Percentiles rank a stretch among this genome's conserved stretches.
Evolutionary conservation across 2,113 vertebrate species (phyloP).

Genomic region (Anoura caudifer): DNA sequence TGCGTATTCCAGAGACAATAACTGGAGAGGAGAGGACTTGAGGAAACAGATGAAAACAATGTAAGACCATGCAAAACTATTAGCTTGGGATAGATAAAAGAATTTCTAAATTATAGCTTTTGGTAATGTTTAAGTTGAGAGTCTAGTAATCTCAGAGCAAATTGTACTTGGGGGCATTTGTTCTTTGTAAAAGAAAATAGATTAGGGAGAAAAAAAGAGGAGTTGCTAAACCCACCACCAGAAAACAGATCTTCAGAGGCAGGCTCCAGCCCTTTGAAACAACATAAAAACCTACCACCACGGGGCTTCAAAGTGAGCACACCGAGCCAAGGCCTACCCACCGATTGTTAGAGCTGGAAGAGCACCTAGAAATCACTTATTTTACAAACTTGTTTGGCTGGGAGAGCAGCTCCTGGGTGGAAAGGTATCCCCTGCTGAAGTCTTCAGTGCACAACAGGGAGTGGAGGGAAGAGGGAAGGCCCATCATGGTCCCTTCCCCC

Average conservation of each 20-base stretch:
- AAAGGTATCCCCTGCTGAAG: neutral
- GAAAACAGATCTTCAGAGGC: conserved; percentile 51
- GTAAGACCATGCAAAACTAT: conserved; percentile 70
- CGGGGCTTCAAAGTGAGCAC: neutral
- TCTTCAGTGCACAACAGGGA: neutral
- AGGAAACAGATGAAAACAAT: conserved; percentile 74
- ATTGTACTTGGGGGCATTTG: conserved; percentile 65
- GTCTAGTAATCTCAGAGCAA: conserved; percentile 64
- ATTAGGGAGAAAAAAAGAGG: conserved; percentile 7
- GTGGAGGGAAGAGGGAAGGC: neutral
- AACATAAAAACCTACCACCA: neutral
- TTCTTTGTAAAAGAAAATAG: conserved; percentile 69
- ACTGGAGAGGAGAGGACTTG: neutral
- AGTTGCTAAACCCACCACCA: conserved; percentile 50
- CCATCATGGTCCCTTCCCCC: neutral
- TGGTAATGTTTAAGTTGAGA: conserved; percentile 68
- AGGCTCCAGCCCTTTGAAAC: conserved; percentile 36
- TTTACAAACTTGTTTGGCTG: neutral
- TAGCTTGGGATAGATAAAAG: conserved; percentile 70
- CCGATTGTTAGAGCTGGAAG: neutral
- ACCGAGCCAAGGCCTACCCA: neutral
- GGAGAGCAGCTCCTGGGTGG: neutral
- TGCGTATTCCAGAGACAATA: conserved; percentile 70
- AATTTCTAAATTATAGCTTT: conserved; percentile 73
- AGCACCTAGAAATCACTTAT: neutral